phyloP scores from a whole-genome alignment of 2,888 invertebrate genomes.

The Nemapogon koenigi region DNA sequence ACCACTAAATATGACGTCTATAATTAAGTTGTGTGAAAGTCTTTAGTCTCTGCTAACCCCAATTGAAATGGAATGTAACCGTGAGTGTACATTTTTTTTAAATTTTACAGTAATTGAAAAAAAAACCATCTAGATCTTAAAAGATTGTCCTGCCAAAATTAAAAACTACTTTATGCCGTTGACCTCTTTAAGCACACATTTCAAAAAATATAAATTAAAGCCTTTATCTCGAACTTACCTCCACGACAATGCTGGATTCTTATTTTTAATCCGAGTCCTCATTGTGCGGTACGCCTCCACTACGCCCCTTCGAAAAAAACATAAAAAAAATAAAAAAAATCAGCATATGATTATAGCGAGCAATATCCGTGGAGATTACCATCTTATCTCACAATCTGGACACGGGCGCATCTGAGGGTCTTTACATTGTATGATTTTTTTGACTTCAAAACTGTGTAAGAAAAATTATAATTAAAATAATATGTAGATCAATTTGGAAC shows the following conservation, averaged over 20 bases:
- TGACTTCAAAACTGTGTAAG: too few species aligned
- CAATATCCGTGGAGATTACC: conserved; percentile 61
- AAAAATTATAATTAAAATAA: too few species aligned
- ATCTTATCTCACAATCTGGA: conserved; percentile 57
- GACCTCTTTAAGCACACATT: conserved; percentile 7
- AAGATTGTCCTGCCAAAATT: too few species aligned
- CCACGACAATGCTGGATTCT: conserved; percentile 17
- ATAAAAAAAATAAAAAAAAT: conserved; percentile 30
- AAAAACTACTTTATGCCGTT: too few species aligned
- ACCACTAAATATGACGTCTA: too few species aligned
- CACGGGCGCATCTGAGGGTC: conserved; percentile 39
- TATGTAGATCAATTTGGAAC: too few species aligned
- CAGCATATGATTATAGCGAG: conserved; percentile 61
- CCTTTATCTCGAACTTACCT: conserved; percentile 11
- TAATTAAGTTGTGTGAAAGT: too few species aligned
- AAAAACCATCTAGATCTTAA: too few species aligned
- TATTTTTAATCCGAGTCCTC: conserved; percentile 35
- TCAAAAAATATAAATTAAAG: conserved; percentile 11
- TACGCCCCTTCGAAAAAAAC: conserved; percentile 34
- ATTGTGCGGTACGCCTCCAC: conserved; percentile 42
- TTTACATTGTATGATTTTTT: conserved; percentile 39
- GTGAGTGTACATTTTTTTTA: too few species aligned
- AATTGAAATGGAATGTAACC: too few species aligned
- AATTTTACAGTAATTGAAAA: too few species aligned
- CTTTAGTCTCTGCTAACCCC: too few species aligned